Conservation (phyloP, 2,888 invertebrate species). For the Drosophila koepferae region DNA sequence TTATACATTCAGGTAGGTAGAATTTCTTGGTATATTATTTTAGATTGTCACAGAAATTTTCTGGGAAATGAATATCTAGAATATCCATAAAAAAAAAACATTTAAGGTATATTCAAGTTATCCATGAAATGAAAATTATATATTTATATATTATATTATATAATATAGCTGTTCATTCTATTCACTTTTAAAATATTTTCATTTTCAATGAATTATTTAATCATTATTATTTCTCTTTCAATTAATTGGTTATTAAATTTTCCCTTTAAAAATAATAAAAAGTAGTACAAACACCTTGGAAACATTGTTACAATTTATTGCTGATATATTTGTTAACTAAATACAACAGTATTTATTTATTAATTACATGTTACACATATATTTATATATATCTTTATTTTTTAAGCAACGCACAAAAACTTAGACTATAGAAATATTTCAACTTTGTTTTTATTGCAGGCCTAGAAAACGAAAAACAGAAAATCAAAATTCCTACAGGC, state of each 20-base stretch:
- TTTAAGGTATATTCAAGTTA: too few relatives aligned
- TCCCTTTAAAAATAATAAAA: not conserved
- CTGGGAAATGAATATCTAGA: too few relatives aligned
- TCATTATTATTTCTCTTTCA: too few relatives aligned
- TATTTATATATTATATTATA: too few relatives aligned
- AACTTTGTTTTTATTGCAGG: not conserved
- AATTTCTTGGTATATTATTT: not conserved
- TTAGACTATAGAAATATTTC: conserved; percentile 10
- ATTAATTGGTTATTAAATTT: not conserved
- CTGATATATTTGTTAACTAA: conserved; percentile 69
- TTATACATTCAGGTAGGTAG: not conserved
- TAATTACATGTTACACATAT: conserved; percentile 43
- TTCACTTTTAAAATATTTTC: too few relatives aligned
- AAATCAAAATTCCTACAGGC: conserved; percentile 25
- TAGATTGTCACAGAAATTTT: not conserved
- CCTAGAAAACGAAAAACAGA: not conserved
- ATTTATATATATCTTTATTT: not conserved
- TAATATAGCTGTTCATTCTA: too few relatives aligned
- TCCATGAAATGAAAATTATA: too few relatives aligned
- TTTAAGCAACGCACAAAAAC: conserved; percentile 39
- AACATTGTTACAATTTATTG: conserved; percentile 72
- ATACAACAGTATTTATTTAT: conserved; percentile 55
- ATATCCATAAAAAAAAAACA: too few relatives aligned
- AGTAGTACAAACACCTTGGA: conserved; percentile 12
- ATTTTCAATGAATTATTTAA: too few relatives aligned